Conservation (phyloP, 2,797 vertebrate genomes). For the Acipenser ruthenus region DNA sequence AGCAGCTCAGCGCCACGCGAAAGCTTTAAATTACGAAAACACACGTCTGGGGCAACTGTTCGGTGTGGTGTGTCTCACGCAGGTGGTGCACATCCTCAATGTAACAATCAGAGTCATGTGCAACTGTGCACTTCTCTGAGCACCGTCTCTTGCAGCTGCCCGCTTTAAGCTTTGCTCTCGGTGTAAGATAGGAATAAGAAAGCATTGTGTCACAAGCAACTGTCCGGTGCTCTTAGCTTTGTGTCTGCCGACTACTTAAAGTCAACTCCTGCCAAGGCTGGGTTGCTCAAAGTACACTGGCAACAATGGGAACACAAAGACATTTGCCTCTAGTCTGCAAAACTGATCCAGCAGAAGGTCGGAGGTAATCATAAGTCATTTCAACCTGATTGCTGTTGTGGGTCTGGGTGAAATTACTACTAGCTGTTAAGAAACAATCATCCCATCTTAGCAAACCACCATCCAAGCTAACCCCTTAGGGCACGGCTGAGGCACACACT, state of each 20-base stretch:
- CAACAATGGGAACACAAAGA: not conserved
- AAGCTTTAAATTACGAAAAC: slow-evolving; percentile 10
- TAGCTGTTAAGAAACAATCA: too few species aligned
- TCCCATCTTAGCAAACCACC: too few species aligned
- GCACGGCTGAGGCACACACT: too few species aligned
- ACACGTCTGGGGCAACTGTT: not conserved
- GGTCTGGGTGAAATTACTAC: not conserved
- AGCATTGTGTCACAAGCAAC: too few species aligned
- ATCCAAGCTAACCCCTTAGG: too few species aligned
- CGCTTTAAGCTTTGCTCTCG: too few species aligned
- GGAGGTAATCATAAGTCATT: not conserved
- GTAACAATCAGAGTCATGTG: not conserved
- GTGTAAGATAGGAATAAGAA: too few species aligned
- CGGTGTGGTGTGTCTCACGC: not conserved
- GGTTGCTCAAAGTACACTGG: not conserved
- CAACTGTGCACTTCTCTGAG: not conserved
- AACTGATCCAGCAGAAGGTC: not conserved
- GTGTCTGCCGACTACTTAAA: not conserved
- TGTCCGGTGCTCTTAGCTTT: not conserved
- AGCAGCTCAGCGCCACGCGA: not conserved
- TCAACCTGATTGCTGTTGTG: not conserved
- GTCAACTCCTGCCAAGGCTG: not conserved
- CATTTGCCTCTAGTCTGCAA: not conserved
- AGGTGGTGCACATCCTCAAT: not conserved
- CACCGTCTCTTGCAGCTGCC: not conserved